Base-by-base conservation (phyloP, 2,797 vertebrate genomes). In the Delichon dasypus region DNA sequence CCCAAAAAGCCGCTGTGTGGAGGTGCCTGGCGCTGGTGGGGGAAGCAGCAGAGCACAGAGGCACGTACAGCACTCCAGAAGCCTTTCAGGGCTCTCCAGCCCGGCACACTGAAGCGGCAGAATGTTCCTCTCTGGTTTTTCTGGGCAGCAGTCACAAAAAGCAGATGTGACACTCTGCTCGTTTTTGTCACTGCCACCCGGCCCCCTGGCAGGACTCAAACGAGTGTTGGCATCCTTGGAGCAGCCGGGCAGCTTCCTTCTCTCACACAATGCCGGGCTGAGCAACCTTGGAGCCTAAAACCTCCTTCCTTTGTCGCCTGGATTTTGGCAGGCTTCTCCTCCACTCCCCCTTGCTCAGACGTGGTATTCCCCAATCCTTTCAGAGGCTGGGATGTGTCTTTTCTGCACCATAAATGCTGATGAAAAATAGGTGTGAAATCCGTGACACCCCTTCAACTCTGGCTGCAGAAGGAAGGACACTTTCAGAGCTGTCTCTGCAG, bases 171-270 rank as follows among this genome's bases (percentile, higher is more conserved):
- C 6, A 8, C 92, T 80, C 27, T 61, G 90, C 74, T 94, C 54
- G 5, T 80, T 95, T 93, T 38, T 95, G 79, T 83, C 85, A 44
- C 72, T 96, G 94, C 94, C 94, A 88, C 30, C 22, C 45, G 23
- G 89, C 75, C 78, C 53, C 44, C 61, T 95, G 93, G 94, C 93
- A 93, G 81, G 62, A 62, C 48, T 65, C 12, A 61, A 75, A 29
- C 62, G n/a, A 53, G 10, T 55, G 9, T 30, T 88, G 89, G 85
- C 66, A 88, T 70, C 85, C 93, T 88, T 76, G 76, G 76, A 88
- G 89, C 72, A 95, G 60, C 79, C 72, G 86, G 75, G 78, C 77
- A 85, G 57, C 75, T 91, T 55, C 72, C 82, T 95, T 77, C 70
- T 4, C 73, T 87, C 83, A 19, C 50, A 76, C 72, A 80, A 38